These are phyloP conservation scores for Butorides virescens DNA, from an alignment of 2,113 vertebrate genomes.

Conservation along the genomic window DNA sequence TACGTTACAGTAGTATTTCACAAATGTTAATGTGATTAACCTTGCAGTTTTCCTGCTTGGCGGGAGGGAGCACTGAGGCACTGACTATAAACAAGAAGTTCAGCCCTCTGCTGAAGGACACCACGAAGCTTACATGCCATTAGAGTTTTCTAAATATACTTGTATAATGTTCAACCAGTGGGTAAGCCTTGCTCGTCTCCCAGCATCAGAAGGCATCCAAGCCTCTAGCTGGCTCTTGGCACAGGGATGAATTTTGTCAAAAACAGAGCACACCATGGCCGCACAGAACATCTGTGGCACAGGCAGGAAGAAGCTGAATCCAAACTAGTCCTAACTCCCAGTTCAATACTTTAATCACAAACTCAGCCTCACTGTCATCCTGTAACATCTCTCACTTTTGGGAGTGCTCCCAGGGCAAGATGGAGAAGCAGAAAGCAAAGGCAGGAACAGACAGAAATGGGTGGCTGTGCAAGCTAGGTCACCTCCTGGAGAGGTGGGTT, in stretches of 20 bases:
- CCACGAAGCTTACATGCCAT: background rate
- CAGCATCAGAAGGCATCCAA: background rate
- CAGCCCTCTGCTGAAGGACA: background rate
- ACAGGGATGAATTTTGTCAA: background rate
- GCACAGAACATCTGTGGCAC: background rate
- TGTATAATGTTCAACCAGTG: background rate
- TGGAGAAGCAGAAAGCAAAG: background rate
- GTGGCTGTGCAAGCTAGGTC: background rate
- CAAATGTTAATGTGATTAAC: background rate
- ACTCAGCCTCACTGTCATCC: background rate
- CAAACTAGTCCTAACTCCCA: background rate
- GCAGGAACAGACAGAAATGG: background rate
- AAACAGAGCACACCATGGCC: background rate
- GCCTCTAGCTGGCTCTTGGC: background rate
- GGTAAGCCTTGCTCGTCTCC: background rate
- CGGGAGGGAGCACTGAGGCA: background rate
- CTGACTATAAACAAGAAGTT: background rate
- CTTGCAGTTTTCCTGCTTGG: constrained; percentile 5
- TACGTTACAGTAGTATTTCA: background rate
- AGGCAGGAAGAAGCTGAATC: background rate
- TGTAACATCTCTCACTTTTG: background rate
- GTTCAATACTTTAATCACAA: background rate
- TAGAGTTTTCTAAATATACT: background rate
- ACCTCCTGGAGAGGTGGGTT: background rate
- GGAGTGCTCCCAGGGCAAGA: background rate